These are phyloP conservation scores for Buceros bicornis DNA, from an alignment of 2,797 vertebrate genomes.

Conservation along the genomic window DNA sequence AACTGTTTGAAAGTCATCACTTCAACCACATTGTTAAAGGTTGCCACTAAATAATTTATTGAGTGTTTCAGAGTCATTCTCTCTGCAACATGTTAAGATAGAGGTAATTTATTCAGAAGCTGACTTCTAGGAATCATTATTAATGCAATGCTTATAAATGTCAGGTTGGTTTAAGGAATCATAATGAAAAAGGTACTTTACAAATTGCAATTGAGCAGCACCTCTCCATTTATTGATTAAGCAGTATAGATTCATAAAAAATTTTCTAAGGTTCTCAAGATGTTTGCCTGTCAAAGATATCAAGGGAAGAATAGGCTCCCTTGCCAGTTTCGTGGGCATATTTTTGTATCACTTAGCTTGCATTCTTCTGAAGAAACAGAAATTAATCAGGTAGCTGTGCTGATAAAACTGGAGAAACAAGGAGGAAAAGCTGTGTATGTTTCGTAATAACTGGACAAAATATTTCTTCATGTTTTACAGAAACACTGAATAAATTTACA, in stretches of 20 bases:
- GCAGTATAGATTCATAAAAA: background rate
- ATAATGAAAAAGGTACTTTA: background rate
- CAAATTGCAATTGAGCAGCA: background rate
- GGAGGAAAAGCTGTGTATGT: background rate
- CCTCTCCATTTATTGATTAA: conserved; percentile 65
- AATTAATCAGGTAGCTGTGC: background rate
- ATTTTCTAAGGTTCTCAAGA: conserved; percentile 36
- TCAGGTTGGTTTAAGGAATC: conserved; percentile 13
- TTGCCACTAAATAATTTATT: conserved; percentile 21
- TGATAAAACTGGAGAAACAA: conserved; percentile 14
- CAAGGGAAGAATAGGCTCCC: conserved; percentile 22
- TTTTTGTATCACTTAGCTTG: conserved; percentile 39
- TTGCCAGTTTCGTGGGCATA: conserved; percentile 8
- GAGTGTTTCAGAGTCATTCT: conserved; percentile 4
- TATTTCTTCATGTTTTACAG: background rate
- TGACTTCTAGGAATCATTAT: conserved; percentile 3
- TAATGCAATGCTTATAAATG: conserved; percentile 25
- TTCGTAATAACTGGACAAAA: background rate
- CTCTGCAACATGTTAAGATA: background rate
- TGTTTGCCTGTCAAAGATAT: conserved; percentile 62
- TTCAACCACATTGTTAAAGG: background rate
- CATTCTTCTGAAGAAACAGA: conserved; percentile 40
- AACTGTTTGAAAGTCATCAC: background rate
- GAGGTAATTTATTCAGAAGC: conserved; percentile 24
- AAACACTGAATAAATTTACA: background rate